Base-by-base conservation (phyloP, 2,797 vertebrate genomes). In the Cygnus olor region DNA sequence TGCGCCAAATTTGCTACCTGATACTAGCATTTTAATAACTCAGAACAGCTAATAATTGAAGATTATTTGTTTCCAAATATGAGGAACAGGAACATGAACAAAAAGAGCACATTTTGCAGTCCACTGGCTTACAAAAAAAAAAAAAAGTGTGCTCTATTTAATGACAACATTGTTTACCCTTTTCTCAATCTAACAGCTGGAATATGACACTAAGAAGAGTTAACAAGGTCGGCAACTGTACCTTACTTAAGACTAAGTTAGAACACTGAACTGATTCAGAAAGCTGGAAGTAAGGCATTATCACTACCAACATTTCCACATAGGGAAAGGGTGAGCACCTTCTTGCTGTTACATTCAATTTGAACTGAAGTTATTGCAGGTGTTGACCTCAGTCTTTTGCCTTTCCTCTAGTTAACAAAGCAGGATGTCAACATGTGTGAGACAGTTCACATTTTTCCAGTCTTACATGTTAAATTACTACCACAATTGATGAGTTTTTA, bases 391-490 rank as follows among this genome's bases (percentile, higher is more conserved):
- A 85, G 60, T 54, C 61, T 78, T 88, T 87, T 60, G 89, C 70
- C 92, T 90, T 94, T 91, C 91, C 81, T 81, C 64, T 89, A 66
- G 72, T 58, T 95, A 95, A 94, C 92, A 96, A 85, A 96, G 92
- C 91, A 97, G 82, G 78, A 96, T 90, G 84, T 92, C 96, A 95
- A 80, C 90, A 88, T 25, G 72, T 92, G 73, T 74, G 88, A 85
- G 85, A 57, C 69, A 95, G 14, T 32, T 87, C 89, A 84, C 71
- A 86, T 95, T 96, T 96, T 97, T 97, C 93, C 97, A 98, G 73
- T 51, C 87, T 95, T 96, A 86, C 76, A 89, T 71, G 88, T 83
- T 96, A 93, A 96, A 96, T 96, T 95, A 95, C 76, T 91, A 72
- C 83, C 69, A 54, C 44, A 91, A 85, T 20, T 90, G 60, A 97